phyloP scores from a whole-genome alignment of 2,888 invertebrate genomes.

The Hoplodrina blanda region DNA sequence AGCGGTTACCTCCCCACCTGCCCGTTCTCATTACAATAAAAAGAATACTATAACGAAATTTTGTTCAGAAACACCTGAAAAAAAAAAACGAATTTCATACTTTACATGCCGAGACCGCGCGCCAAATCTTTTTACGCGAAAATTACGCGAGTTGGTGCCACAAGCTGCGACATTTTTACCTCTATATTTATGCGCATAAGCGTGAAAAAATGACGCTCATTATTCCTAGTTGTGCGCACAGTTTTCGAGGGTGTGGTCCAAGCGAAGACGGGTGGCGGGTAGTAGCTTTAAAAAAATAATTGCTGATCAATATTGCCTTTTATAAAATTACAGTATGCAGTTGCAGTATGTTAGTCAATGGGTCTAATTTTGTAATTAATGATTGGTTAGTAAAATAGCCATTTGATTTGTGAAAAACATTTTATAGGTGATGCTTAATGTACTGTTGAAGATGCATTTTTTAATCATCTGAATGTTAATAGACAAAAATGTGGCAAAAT shows the following conservation, averaged over 20 bases:
- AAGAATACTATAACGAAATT: not conserved
- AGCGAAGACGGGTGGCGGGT: not conserved
- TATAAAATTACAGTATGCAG: slow-evolving; percentile 9
- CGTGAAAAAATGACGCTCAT: slow-evolving; percentile 58
- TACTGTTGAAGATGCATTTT: slow-evolving; percentile 67
- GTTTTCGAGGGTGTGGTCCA: slow-evolving; percentile 20
- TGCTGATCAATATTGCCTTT: not conserved
- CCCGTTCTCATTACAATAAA: slow-evolving; percentile 20
- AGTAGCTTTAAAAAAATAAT: not conserved
- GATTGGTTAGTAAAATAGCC: slow-evolving; percentile 68
- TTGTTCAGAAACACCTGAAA: slow-evolving; percentile 10
- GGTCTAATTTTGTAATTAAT: slow-evolving; percentile 67
- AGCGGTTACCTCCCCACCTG: not conserved
- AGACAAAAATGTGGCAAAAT: slow-evolving; percentile 30
- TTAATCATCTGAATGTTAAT: slow-evolving; percentile 44
- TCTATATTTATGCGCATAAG: slow-evolving; percentile 62
- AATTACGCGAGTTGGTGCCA: slow-evolving; percentile 38
- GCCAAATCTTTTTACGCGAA: slow-evolving; percentile 53
- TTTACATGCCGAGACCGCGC: slow-evolving; percentile 24
- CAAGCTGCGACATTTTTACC: slow-evolving; percentile 53
- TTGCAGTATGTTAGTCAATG: slow-evolving; percentile 62
- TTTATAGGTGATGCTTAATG: slow-evolving; percentile 83
- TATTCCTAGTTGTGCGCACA: slow-evolving; percentile 59
- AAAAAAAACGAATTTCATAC: slow-evolving; percentile 10
- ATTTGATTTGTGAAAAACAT: slow-evolving; percentile 71